These are phyloP conservation scores for Atta texana DNA, from an alignment of 1,140 invertebrate species.

Conservation along the genomic window DNA sequence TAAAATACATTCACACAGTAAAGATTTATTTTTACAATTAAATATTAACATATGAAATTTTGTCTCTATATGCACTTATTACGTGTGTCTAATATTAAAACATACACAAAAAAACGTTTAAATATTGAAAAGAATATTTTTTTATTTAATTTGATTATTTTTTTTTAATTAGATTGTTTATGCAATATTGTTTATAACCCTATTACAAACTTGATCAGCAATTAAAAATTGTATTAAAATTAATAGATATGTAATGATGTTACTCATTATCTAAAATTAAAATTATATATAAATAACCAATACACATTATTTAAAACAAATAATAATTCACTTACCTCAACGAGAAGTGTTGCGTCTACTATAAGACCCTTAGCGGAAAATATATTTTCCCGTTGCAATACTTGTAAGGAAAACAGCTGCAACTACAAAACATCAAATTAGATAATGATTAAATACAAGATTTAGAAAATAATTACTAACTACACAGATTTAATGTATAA, in stretches of 20 bases:
- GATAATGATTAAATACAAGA: not conserved
- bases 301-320: not conserved
- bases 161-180: not conserved
- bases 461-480: not conserved
- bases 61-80: no score
- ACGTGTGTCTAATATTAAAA: no score
- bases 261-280: conserved; percentile 71
- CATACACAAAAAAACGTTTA: not conserved
- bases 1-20: no score
- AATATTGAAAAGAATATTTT: not conserved
- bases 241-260: conserved; percentile 74
- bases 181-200: not conserved
- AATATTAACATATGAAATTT: no score
- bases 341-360: conserved; percentile 70
- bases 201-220: not conserved
- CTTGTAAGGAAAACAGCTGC: conserved; percentile 77
- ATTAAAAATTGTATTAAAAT: conserved; percentile 77
- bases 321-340: conserved; percentile 62
- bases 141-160: conserved; percentile 3
- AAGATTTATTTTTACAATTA: no score
- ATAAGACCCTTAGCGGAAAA: conserved; percentile 73
- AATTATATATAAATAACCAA: not conserved
- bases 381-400: conserved; percentile 73
- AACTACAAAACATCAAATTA: conserved; percentile 69
- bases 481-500: not conserved